These are phyloP conservation scores for Melipona beecheii DNA, from an alignment of 2,888 invertebrate species.

Conservation along the genomic window DNA sequence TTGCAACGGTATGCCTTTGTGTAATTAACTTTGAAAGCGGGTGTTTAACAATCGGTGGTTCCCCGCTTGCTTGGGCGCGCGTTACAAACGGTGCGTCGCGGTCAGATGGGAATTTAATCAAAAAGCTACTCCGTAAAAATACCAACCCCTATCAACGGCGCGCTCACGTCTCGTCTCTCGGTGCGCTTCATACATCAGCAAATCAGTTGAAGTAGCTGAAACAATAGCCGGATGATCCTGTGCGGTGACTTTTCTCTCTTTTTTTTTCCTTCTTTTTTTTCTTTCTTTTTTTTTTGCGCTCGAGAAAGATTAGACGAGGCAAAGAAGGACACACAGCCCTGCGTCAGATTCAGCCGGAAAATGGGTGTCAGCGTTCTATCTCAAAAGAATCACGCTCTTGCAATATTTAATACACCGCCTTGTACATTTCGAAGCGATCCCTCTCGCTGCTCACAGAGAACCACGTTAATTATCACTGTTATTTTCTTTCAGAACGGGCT, in stretches of 20 bases:
- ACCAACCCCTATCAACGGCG: background rate
- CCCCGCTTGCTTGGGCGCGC: too few species aligned
- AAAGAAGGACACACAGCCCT: constrained; percentile 8
- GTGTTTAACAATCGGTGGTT: background rate
- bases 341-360: background rate
- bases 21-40: constrained; percentile 17
- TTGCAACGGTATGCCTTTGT: background rate
- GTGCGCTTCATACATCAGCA: constrained; percentile 42
- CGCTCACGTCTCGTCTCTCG: constrained; percentile 18
- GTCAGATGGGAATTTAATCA: constrained; percentile 4
- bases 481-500: constrained; percentile 7
- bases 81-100: background rate
- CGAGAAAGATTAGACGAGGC: constrained; percentile 34
- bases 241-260: constrained; percentile 20
- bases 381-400: constrained; percentile 44
- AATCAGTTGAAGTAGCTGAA: constrained; percentile 36
- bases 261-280: too few species aligned
- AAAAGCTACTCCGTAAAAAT: background rate
- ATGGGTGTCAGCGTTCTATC: constrained; percentile 36
- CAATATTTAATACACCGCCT: constrained; percentile 45
- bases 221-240: constrained; percentile 49
- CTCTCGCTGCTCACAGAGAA: constrained; percentile 1
- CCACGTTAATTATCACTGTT: constrained; percentile 24
- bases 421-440: constrained; percentile 35
- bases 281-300: background rate